phyloP scores from a whole-genome alignment of 2,113 vertebrate genomes.

The Nerophis lumbriciformis region DNA sequence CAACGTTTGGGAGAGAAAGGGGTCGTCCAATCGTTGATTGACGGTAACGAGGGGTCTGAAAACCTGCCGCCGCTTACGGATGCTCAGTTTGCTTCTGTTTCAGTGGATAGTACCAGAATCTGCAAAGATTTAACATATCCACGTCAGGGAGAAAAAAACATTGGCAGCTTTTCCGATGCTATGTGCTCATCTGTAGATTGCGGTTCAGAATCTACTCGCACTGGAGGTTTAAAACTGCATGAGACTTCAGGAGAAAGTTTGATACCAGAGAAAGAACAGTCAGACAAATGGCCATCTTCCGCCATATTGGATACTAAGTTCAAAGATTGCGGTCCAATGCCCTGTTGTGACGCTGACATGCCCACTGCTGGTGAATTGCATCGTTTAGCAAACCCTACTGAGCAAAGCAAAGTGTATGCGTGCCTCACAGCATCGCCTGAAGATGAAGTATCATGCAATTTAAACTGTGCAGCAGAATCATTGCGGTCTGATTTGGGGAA shows the following conservation, averaged over 20 bases:
- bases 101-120: slow-evolving; percentile 61
- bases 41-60: slow-evolving; percentile 47
- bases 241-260: neutral
- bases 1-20: slow-evolving; percentile 20
- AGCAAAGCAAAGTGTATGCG: neutral
- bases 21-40: slow-evolving; percentile 22
- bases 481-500: slow-evolving; percentile 9
- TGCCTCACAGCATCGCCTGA: slow-evolving; percentile 4
- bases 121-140: slow-evolving; percentile 41
- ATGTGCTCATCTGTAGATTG: slow-evolving; percentile 22
- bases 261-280: neutral
- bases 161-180: slow-evolving; percentile 39
- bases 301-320: neutral
- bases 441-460: slow-evolving; percentile 10
- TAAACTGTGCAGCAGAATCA: slow-evolving; percentile 1
- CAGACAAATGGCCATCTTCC: neutral
- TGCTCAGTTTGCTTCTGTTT: slow-evolving; percentile 76
- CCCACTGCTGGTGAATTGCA: neutral
- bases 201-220: slow-evolving; percentile 32
- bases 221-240: slow-evolving; percentile 24
- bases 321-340: slow-evolving; percentile 13
- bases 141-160: slow-evolving; percentile 45
- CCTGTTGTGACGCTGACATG: slow-evolving; percentile 20
- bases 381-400: slow-evolving; percentile 6
- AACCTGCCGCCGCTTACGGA: slow-evolving; percentile 60